Evolutionary conservation across 2,797 vertebrate genomes (phyloP), one percentile per base, ranked within the genome.

Genomic region (Bufotes viridis): DNA sequence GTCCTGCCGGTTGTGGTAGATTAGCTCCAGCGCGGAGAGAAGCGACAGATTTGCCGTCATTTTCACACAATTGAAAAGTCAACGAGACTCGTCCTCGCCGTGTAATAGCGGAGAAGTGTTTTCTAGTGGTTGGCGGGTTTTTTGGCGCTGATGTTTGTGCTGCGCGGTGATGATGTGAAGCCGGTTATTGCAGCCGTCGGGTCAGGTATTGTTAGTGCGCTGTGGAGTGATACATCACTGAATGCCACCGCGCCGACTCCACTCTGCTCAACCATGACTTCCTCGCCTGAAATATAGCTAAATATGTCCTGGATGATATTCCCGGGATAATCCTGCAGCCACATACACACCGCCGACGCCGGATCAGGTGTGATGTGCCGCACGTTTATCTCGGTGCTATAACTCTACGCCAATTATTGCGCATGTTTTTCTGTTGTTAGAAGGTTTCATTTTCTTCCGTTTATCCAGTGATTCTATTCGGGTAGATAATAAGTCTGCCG

Each of bases 171-270:
- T 78, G 20, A 78, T 78, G 51, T 61, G 63, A 20, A 78, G 24
- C 60, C 58, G 53, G 74, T 67, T 79, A 86, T 79, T 86, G 61
- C 55, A 69, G 84, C 76, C 78, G 84, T 79, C 84, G 57, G 65
- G 74, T 57, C 11, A 24, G 29, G 84, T 79, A 79, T 69, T 79
- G 84, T 86, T 86, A 78, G 74, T 57, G 84, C 26, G 67, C 75
- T 55, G 61, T n/a, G 67, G 20, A n/a, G 26, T 69, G 70, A 86
- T 69, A 57, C 84, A 86, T 86, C 75, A 69, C 84, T 57, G 63
- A 78, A 34, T 69, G 65, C 24, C 60, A 53, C 34, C 18, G n/a
- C 34, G 13, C 42, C 57, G 42, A 20, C 84, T 49, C n/a, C 26
- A 51, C 57, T 67, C 29, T 34, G 53, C 75, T 69, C 75, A 86